A percentile compares a stretch with the other conserved stretches of the same genome.
Conservation (phyloP, 2,113 vertebrate genomes). For the Neogobius melanostomus region DNA sequence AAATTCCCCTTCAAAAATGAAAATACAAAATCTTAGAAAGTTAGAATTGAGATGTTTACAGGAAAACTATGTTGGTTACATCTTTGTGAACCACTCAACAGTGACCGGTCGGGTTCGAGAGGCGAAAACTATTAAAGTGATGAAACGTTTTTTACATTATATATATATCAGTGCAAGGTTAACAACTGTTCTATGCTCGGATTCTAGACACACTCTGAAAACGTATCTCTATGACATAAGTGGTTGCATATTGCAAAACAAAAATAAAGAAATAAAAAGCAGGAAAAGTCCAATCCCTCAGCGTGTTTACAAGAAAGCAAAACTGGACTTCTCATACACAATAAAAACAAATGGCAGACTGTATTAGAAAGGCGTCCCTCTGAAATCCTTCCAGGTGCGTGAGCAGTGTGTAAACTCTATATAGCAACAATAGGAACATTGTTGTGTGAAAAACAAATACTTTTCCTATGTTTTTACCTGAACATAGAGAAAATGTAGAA, state of each 20-base stretch:
- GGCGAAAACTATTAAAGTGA: slow-evolving; percentile 82
- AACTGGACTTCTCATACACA: slow-evolving; percentile 82
- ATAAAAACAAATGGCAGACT: slow-evolving; percentile 84
- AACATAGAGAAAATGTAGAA: no score
- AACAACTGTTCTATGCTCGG: slow-evolving; percentile 75
- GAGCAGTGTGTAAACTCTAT: neutral
- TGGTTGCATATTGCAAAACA: slow-evolving; percentile 93
- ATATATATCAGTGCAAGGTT: slow-evolving; percentile 91
- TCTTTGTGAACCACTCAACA: slow-evolving; percentile 64
- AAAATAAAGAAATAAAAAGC: slow-evolving; percentile 97
- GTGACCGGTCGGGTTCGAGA: slow-evolving; percentile 94
- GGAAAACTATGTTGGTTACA: slow-evolving; percentile 59
- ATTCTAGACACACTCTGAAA: slow-evolving; percentile 82
- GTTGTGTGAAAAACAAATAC: neutral
- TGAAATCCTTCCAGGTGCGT: slow-evolving; percentile 42
- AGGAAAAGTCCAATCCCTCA: slow-evolving; percentile 90
- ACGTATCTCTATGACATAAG: slow-evolving; percentile 89
- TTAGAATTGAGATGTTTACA: slow-evolving; percentile 43
- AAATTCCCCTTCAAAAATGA: neutral
- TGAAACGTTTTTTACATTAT: slow-evolving; percentile 79
- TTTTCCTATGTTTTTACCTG: neutral
- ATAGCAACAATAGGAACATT: neutral
- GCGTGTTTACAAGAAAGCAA: slow-evolving; percentile 82
- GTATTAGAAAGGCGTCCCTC: slow-evolving; percentile 59
- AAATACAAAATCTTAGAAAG: slow-evolving; percentile 34